Base-by-base conservation (phyloP, 1,140 invertebrate species). In the Eumaeus atala region DNA sequence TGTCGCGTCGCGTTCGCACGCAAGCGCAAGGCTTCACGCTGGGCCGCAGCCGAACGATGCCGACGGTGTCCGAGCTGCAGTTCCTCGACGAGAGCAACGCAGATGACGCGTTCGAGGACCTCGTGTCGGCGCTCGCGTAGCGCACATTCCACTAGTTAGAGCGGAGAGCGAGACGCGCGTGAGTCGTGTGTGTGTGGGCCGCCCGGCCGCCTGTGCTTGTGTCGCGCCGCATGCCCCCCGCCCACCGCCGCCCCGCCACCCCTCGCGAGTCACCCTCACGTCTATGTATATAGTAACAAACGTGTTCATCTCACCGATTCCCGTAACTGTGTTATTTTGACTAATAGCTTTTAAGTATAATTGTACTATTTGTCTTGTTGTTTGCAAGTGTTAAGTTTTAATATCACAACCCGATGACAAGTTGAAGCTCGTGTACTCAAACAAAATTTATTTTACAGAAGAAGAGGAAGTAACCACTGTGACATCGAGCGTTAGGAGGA, bases 41-140 rank as follows among this genome's bases (percentile, higher is more conserved):
- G 56, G 89, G 90, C 34, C 89, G 93, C 54, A 94, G 93, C 80
- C 90, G 91, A 59, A 94, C 93, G n/a, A 91, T 94, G 91, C 92
- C 92, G 9, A 74, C 88, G 35, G 91, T 90, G 64, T 89, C 91
- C 28, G 90, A 92, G 64, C 84, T 91, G 59, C 88, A 89, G 73
- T 73, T 92, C 65, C 83, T 93, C 61, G 92, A 92, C 67, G 92
- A 91, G 70, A 90, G 86, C 67, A 93, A 94, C 72, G 91, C 93
- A 53, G 93, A 94, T 67, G 91, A 92, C 81, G 92, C 92, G 42
- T 94, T 94, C 79, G 93, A 94, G 67, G 91, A 92, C 79, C 87
- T 94, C 54, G 93, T 94, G 87, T 89, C 89, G 79, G 89, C 87
- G 77, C 81, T 86, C 65, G 76, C 79, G 66, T 84, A 83, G 76